phyloP scores from a whole-genome alignment of 2,113 vertebrate species.

The Cinclus mexicanus region DNA sequence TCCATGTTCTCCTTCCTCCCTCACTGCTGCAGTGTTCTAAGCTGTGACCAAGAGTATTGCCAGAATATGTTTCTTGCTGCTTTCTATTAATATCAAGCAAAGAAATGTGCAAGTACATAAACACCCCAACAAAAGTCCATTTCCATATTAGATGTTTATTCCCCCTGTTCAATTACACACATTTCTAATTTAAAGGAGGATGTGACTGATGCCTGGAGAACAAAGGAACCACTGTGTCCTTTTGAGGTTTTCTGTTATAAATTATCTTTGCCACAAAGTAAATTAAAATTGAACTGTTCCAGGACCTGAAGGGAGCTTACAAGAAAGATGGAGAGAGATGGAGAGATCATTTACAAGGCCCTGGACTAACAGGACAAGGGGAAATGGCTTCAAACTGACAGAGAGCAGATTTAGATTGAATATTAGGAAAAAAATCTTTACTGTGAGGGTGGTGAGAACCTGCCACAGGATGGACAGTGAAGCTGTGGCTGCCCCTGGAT shows the following conservation, averaged over 20 bases:
- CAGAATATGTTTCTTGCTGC: not conserved
- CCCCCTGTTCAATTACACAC: not conserved
- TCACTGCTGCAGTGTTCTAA: not conserved
- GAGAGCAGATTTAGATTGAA: not conserved
- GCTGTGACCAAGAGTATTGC: not conserved
- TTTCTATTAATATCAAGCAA: not conserved
- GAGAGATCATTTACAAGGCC: not conserved
- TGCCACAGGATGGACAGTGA: not conserved
- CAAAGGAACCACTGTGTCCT: not conserved
- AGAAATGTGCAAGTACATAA: not conserved
- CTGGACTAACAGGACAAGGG: not conserved
- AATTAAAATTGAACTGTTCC: not conserved
- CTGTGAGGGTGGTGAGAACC: fast-evolving
- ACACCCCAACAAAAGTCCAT: not conserved
- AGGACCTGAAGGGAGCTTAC: not conserved
- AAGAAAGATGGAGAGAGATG: not conserved
- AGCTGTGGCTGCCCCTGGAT: not conserved
- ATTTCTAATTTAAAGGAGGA: not conserved
- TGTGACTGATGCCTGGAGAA: not conserved
- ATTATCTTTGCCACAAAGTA: not conserved
- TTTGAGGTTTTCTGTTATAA: not conserved
- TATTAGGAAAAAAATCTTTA: not conserved
- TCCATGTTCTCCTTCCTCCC: not conserved
- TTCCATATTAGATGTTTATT: not conserved
- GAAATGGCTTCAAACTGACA: not conserved